Evolutionary conservation across 2,113 vertebrate species (phyloP).

Genomic region (Tachycineta bicolor): DNA sequence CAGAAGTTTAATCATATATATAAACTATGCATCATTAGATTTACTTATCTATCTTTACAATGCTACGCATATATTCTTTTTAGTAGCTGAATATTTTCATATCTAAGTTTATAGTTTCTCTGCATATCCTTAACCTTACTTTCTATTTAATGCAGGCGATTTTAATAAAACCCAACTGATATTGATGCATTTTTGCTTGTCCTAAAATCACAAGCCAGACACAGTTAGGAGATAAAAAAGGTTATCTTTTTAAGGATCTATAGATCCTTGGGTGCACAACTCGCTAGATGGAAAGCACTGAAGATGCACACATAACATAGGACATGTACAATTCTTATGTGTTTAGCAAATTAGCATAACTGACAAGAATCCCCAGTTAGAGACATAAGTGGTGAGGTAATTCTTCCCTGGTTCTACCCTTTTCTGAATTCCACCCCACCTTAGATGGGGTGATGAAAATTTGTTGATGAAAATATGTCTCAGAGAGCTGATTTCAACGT

Average conservation of each 20-base stretch:
- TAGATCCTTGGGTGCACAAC: neutral
- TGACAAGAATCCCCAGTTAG: neutral
- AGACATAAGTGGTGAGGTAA: neutral
- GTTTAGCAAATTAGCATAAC: neutral
- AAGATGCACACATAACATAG: neutral
- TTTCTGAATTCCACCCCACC: neutral
- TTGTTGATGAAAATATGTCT: neutral
- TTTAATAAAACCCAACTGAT: neutral
- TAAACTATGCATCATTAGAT: neutral
- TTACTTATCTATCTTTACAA: neutral
- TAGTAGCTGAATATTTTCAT: neutral
- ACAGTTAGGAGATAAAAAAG: neutral
- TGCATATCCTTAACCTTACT: neutral
- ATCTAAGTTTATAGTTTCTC: neutral
- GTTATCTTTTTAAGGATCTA: neutral
- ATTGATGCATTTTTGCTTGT: neutral
- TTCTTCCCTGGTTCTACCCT: neutral
- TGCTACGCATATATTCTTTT: neutral
- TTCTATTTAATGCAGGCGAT: neutral
- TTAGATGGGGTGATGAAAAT: neutral
- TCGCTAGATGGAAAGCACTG: fast-evolving
- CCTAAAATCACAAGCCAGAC: neutral
- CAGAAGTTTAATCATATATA: neutral
- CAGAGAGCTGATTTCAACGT: fast-evolving
- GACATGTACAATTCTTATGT: fast-evolving